Base-by-base conservation (phyloP, 2,113 vertebrate genomes). In the Recurvirostra avosetta region DNA sequence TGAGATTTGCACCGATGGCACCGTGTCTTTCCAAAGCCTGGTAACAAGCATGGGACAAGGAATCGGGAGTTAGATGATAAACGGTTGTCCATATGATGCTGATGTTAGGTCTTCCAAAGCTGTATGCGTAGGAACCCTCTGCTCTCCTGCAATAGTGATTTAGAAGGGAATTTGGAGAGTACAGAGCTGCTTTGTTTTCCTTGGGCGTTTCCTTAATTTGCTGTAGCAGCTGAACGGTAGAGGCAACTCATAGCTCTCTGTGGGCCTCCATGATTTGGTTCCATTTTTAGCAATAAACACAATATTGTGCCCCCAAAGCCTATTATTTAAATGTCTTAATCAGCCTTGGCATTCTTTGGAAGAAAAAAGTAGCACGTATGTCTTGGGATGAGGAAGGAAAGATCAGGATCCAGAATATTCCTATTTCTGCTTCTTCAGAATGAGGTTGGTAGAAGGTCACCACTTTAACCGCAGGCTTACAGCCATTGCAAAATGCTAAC, bases 71-170 rank as follows among this genome's bases (percentile, higher is more conserved):
- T 38, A 21, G 43, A 17, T 32, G 5, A 17, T 17, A 13, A 2
- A 1, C 59, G 26, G 27, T 59, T 47, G 34, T 3, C 49, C 6
- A 0, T 30, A 8, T 18, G 50, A 5, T 34, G 14, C 20, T 79
- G 68, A 6, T 32, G 12, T 32, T 68, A 9, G 38, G 16, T 36
- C 49, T 45, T 65, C 20, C 50, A 40, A 15, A 79, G 63, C 49
- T 55, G 17, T 27, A 29, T 11, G 30, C 9, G 34, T 8, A 53
- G 80, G 34, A 82, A 3, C 16, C 8, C 50, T 76, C 83, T 76
- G 49, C 55, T 77, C 5, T 52, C 59, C 50, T 77, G 25, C 41
- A 38, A 0, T 1, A 34, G 41, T 15, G 41, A 63, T 40, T 14
- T 22, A 2, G 53, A 29, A 62, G 40, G 43, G 22, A 38, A 68